Evolutionary conservation across 2,113 vertebrate species (phyloP).

Genomic region (Lasiurus borealis): DNA sequence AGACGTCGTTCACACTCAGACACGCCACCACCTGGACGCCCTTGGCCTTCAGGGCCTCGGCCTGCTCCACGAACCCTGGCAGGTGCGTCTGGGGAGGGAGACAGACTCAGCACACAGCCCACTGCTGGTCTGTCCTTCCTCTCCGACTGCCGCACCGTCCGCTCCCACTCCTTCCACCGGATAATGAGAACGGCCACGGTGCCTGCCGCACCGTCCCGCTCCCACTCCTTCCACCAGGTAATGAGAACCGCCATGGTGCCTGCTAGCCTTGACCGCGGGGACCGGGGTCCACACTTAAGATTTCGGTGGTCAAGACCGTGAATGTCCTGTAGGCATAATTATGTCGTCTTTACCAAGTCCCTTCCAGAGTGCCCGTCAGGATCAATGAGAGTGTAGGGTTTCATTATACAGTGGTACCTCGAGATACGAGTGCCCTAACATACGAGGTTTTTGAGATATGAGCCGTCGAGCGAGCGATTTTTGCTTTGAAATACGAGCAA

Average conservation of each 20-base stretch:
- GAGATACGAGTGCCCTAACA: too few relatives aligned
- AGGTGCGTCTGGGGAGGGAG: constrained; percentile 90
- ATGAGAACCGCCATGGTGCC: too few relatives aligned
- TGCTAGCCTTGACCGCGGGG: not conserved
- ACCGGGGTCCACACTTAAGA: not conserved
- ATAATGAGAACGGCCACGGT: not conserved
- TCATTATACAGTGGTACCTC: not conserved
- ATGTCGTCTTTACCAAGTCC: not conserved
- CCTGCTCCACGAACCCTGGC: constrained; percentile 92
- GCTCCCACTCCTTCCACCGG: not conserved
- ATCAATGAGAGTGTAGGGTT: not conserved
- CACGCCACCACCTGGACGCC: constrained; percentile 91
- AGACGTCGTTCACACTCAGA: constrained; percentile 92
- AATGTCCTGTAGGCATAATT: not conserved
- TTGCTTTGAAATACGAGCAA: too few relatives aligned
- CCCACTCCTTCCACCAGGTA: too few relatives aligned
- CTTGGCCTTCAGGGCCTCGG: constrained; percentile 87
- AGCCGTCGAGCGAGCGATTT: too few relatives aligned
- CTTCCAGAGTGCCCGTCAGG: not conserved
- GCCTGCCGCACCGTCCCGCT: too few relatives aligned
- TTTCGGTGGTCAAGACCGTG: not conserved
- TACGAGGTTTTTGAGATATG: too few relatives aligned
- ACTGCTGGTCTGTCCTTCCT: not conserved
- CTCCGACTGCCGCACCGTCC: too few relatives aligned
- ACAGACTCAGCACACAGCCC: not conserved